Evolutionary conservation across 2,888 invertebrate species (phyloP), one percentile per base, ranked within the genome.

Genomic region (Aricia artaxerxes): DNA sequence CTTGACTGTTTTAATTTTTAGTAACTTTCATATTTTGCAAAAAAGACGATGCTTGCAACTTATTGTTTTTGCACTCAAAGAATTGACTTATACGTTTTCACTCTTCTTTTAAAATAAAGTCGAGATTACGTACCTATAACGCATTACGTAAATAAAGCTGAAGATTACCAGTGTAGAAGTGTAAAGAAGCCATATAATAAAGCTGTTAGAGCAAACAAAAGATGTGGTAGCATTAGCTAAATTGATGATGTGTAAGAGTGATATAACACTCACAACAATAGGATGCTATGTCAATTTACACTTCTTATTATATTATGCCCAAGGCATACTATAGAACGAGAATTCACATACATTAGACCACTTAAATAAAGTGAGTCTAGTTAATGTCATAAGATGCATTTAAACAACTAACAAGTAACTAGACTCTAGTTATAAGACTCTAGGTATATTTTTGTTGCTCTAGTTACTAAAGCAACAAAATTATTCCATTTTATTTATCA

Each of bases 151-250:
- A 69, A 7, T 35, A 38, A 13, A 13, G 1, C 11, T 1, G 31
- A 69, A 69, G 64, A 69, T 69, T 69, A 31, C 4, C 31, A 31
- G 64, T 31, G 11, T 9, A 64, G 64, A 64, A 64, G 64, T 64
- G 64, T 64, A 64, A 9, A 31, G 64, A 31, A 31, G 64, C 64
- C 31, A 35, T 1, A 38, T 64, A 69, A 35, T 31, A 35, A 69
- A 69, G 69, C 69, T 69, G 31, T 69, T 69, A 69, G 69, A 6
- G 31, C 31, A 64, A 69, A 69, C 69, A 69, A 69, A 35, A 69
- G 69, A 69, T 31, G 24, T 64, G 31, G 31, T 31, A 24, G 9
- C 64, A 7, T 31, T 64, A 9, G 11, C 31, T 11, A 64, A 64
- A 31, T 24, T 31, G 35, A 4, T 69, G 69, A 49, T 73, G 44